Evolutionary conservation across 2,888 invertebrate species (phyloP).

Genomic region (Plebejus anna): DNA sequence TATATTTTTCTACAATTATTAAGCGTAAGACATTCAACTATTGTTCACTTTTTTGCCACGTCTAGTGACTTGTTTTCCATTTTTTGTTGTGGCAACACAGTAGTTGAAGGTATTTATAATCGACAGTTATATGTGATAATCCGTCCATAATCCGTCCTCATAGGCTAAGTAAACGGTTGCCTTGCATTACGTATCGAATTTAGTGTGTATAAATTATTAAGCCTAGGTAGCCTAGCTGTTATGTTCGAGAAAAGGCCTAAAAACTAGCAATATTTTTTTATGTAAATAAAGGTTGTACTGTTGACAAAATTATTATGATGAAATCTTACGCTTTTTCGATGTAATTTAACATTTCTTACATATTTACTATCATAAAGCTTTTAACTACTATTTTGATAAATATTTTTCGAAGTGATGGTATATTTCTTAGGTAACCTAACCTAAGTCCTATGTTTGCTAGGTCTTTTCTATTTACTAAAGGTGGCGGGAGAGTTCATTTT

Average conservation of each 20-base stretch:
- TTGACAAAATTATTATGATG: background rate
- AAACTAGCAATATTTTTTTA: background rate
- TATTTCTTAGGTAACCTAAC: conserved; percentile 29
- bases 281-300: conserved; percentile 10
- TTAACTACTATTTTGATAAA: background rate
- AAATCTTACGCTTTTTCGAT: background rate
- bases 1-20: conserved; percentile 37
- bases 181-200: conserved; percentile 69
- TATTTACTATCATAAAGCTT: background rate
- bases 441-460: conserved; percentile 20
- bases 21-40: conserved; percentile 32
- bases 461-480: conserved; percentile 41
- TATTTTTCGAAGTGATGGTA: conserved; percentile 5
- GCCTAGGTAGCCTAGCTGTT: conserved; percentile 24
- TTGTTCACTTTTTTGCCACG: background rate
- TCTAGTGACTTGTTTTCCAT: background rate
- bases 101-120: conserved; percentile 35
- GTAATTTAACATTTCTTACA: background rate
- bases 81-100: conserved; percentile 15
- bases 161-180: conserved; percentile 60
- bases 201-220: conserved; percentile 31
- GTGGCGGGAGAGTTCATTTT: conserved; percentile 55
- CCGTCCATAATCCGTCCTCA: conserved; percentile 53
- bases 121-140: conserved; percentile 57
- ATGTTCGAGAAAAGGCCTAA: conserved; percentile 29